Conservation (phyloP, 2,888 invertebrate genomes). For the Antitype chi region DNA sequence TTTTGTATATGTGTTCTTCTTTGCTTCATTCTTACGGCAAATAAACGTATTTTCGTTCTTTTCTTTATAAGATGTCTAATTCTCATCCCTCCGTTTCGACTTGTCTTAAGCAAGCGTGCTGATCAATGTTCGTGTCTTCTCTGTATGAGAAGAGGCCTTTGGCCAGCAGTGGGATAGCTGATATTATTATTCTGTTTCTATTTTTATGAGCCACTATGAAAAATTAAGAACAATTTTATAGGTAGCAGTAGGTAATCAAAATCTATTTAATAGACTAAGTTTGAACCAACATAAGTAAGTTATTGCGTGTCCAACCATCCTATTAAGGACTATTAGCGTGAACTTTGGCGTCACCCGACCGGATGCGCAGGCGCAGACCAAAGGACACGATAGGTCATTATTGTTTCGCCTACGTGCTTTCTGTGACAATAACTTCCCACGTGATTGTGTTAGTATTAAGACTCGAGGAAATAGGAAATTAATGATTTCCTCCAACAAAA, state of each 20-base stretch:
- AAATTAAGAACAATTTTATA: background rate
- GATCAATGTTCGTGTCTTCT: background rate
- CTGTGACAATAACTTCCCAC: slow-evolving; percentile 27
- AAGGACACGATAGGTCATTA: slow-evolving; percentile 17
- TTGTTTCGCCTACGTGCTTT: slow-evolving; percentile 22
- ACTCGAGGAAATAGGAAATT: background rate
- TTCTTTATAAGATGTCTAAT: too few species aligned
- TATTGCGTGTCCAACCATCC: background rate
- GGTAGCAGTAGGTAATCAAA: background rate
- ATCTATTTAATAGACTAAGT: background rate
- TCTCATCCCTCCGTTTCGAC: too few species aligned
- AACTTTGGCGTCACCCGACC: slow-evolving; percentile 5
- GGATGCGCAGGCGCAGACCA: slow-evolving; percentile 33
- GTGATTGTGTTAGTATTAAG: background rate
- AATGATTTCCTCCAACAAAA: background rate
- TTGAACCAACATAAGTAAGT: background rate
- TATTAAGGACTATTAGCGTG: slow-evolving; percentile 14
- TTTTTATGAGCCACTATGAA: background rate
- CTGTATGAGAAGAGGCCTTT: background rate
- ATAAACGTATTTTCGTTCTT: too few species aligned
- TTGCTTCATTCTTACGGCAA: too few species aligned
- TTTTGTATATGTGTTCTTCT: too few species aligned
- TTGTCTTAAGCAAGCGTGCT: too few species aligned
- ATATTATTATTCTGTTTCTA: background rate
- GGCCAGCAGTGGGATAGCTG: background rate